Base-by-base conservation (phyloP, 1,140 invertebrate genomes). In the Hermatobates lingyangjiaoensis region DNA sequence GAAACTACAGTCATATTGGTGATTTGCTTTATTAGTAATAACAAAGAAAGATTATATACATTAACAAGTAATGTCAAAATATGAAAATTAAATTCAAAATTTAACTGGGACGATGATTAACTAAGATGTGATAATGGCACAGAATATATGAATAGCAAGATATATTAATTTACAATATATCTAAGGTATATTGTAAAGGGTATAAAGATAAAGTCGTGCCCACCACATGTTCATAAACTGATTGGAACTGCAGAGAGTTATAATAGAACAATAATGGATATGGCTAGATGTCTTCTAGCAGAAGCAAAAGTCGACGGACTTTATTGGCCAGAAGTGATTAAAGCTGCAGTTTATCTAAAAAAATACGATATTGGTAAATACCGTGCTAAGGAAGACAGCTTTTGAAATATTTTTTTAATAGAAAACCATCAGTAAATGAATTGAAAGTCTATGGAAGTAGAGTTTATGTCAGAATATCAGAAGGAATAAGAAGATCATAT, bases 111-210 rank as follows among this genome's bases (percentile, higher is more conserved):
- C 60, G 50, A 55, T 38, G 40, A 51, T 62, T 24, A 62, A 59
- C 24, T 59, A 23, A 56, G 56, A 54, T 61, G 54, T 56, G 60
- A 59, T 60, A 58, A 58, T 42, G 60, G 60, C 1, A 55, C 18
- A 45, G 60, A 61, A 53, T 60, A 57, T 57, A 50, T 61, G 25
- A 61, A 58, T 58, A 27, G 20, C 38, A 27, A 51, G 26, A 21
- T 60, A 38, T 56, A 50, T 46, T 39, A 54, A 10, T 62, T 60
- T 46, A 30, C 45, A 15, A 53, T 42, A 48, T 38, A 56, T 40
- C 57, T 58, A n/a, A 58, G 56, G 7, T 58, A 59, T 45, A 7
- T 12, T 14, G 45, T 56, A 42, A 50, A 53, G n/a, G n/a, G n/a
- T n/a, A n/a, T n/a, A n/a, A n/a, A n/a, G n/a, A n/a, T n/a, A n/a